Evolutionary conservation across 2,888 invertebrate species (phyloP).

Genomic region (Hirtodrosophila histrioides): DNA sequence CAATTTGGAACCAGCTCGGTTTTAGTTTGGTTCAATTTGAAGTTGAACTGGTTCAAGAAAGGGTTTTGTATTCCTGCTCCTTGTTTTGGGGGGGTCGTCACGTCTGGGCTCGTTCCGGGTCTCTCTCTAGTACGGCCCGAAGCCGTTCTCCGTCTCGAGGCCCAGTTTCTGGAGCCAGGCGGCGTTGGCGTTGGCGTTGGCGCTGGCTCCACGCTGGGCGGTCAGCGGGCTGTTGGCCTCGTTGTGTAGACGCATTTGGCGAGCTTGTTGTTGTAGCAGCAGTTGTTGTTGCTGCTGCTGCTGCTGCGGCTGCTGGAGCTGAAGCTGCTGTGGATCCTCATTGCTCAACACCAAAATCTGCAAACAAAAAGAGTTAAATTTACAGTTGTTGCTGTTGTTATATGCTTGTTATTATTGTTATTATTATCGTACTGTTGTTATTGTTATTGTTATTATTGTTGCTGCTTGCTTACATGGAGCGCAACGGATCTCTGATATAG

Average conservation of each 20-base stretch:
- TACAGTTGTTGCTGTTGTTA: conserved; percentile 50
- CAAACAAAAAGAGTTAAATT: conserved; percentile 68
- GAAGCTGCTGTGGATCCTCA: conserved; percentile 79
- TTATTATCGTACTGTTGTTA: conserved; percentile 33
- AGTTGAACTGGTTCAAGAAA: conserved; percentile 21
- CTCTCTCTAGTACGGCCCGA: conserved; percentile 72
- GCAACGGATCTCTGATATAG: conserved; percentile 40
- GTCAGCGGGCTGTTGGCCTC: conserved; percentile 67
- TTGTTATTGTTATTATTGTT: conserved; percentile 27
- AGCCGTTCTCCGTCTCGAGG: conserved; percentile 69
- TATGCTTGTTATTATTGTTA: conserved; percentile 60
- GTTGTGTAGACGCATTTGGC: conserved; percentile 71
- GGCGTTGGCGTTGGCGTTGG: conserved; percentile 51
- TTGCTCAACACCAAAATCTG: conserved; percentile 84
- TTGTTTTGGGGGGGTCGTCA: conserved; percentile 39
- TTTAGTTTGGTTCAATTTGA: not conserved
- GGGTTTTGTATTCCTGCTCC: conserved; percentile 29
- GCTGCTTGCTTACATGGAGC: conserved; percentile 40
- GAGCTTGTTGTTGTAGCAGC: conserved; percentile 50
- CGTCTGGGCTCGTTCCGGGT: conserved; percentile 10
- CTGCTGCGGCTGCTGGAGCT: conserved; percentile 42
- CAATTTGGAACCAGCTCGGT: not conserved
- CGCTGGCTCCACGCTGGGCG: conserved; percentile 39
- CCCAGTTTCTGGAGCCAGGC: conserved; percentile 79
- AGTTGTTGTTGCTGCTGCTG: conserved; percentile 42